Conservation (phyloP, 2,888 invertebrate species). For the Diplolepis rosae region DNA sequence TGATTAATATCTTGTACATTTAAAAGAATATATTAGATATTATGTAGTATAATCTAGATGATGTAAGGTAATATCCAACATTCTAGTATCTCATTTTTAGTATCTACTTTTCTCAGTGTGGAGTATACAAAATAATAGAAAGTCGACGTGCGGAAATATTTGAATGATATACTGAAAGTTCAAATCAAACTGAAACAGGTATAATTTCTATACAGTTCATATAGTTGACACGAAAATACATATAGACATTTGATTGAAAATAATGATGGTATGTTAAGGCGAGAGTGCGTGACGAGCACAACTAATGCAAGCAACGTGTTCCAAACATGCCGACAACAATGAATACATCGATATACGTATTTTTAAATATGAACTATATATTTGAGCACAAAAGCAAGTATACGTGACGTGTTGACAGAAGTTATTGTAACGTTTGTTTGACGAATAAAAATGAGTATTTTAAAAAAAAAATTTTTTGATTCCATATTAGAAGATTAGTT, state of each 20-base stretch:
- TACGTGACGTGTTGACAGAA: not conserved
- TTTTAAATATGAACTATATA: not conserved
- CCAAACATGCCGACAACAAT: not conserved
- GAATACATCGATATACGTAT: not conserved
- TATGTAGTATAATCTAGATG: too few relatives aligned
- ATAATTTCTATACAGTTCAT: conserved; percentile 3
- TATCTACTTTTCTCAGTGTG: too few relatives aligned
- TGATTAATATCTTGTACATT: too few relatives aligned
- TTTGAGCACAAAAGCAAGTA: not conserved
- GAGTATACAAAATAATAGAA: not conserved
- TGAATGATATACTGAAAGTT: not conserved
- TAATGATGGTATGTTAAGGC: not conserved
- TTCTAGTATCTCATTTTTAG: too few relatives aligned
- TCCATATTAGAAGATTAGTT: too few relatives aligned
- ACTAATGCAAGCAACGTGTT: not conserved
- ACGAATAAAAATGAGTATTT: too few relatives aligned
- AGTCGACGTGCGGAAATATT: not conserved
- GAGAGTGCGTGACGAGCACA: not conserved
- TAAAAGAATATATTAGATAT: too few relatives aligned
- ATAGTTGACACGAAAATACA: not conserved
- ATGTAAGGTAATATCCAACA: too few relatives aligned
- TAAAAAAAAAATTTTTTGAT: too few relatives aligned
- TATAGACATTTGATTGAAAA: conserved; percentile 4
- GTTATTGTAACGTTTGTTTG: not conserved
- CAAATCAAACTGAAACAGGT: not conserved